Evolutionary conservation across 1,140 invertebrate species (phyloP).

Genomic region (Nebria ingens): DNA sequence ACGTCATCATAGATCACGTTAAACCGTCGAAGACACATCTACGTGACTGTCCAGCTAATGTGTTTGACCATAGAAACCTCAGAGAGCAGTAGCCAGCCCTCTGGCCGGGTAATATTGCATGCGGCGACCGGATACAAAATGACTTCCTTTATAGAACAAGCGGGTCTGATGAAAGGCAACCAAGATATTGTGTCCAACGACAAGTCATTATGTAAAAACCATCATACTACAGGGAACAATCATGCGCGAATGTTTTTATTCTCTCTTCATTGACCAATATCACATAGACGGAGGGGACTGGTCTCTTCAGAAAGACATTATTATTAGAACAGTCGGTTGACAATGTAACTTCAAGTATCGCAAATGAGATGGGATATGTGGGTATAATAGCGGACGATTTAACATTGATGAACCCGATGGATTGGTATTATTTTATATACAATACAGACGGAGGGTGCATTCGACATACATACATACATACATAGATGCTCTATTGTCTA

Average conservation of each 20-base stretch:
- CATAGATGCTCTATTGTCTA: too few species aligned
- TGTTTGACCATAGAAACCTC: background rate
- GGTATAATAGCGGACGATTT: too few species aligned
- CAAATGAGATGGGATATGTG: background rate
- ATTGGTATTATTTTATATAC: background rate
- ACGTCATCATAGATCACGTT: background rate
- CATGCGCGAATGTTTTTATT: background rate
- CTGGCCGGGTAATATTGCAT: background rate
- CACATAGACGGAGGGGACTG: too few species aligned
- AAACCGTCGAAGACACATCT: background rate
- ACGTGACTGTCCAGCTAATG: constrained; percentile 4
- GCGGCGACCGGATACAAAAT: background rate
- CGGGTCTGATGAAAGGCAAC: constrained; percentile 2
- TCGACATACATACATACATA: too few species aligned
- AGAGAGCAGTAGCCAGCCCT: background rate
- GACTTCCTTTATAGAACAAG: background rate
- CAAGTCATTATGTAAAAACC: too few species aligned
- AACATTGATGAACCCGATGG: background rate
- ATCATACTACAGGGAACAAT: too few species aligned
- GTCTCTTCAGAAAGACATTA: too few species aligned
- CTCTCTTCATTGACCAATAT: too few species aligned
- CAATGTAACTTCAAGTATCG: background rate
- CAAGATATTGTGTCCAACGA: background rate
- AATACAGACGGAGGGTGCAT: background rate
- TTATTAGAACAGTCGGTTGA: too few species aligned